These are phyloP conservation scores for Lasioglossum zephyrum DNA, from an alignment of 2,888 invertebrate genomes.

Conservation along the genomic window DNA sequence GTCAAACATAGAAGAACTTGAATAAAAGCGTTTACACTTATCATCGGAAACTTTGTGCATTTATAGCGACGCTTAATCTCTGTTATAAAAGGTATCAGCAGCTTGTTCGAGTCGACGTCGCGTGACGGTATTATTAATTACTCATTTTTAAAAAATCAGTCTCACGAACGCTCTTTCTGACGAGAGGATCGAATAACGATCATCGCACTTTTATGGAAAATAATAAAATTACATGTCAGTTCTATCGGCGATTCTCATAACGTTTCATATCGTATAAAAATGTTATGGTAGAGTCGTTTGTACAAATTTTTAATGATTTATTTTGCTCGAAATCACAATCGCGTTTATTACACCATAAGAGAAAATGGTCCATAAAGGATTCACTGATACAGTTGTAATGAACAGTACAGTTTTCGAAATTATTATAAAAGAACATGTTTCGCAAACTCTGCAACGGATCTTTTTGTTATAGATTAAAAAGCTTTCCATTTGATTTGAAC, in stretches of 20 bases:
- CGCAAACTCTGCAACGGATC: slow-evolving; percentile 63
- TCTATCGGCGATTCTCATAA: slow-evolving; percentile 19
- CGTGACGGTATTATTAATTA: slow-evolving; percentile 9
- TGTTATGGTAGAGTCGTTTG: slow-evolving; percentile 27
- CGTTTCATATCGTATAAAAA: slow-evolving; percentile 36
- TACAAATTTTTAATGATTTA: slow-evolving; percentile 46
- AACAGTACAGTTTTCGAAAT: slow-evolving; percentile 66
- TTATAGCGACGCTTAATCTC: slow-evolving; percentile 25
- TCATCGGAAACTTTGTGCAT: slow-evolving; percentile 47
- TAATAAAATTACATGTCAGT: slow-evolving; percentile 4
- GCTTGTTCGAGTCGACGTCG: slow-evolving; percentile 5
- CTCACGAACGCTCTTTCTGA: slow-evolving; percentile 29
- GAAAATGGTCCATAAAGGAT: slow-evolving; percentile 59
- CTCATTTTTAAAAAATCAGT: slow-evolving; percentile 30
- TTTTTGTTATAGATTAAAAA: slow-evolving; percentile 29
- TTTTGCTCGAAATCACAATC: slow-evolving; percentile 42
- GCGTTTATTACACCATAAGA: slow-evolving; percentile 39
- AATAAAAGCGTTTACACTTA: slow-evolving; percentile 33
- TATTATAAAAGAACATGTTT: slow-evolving; percentile 63
- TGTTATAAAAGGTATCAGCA: slow-evolving; percentile 39
- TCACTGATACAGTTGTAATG: slow-evolving; percentile 61
- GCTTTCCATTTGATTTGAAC: slow-evolving; percentile 15
- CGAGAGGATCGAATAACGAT: slow-evolving; percentile 42
- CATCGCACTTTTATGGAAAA: slow-evolving; percentile 14
- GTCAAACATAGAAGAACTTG: slow-evolving; percentile 25